A percentile compares a stretch with the other conserved stretches of the same genome.
phyloP scores from a whole-genome alignment of 2,888 invertebrate genomes.

The Perizoma affinitatum region DNA sequence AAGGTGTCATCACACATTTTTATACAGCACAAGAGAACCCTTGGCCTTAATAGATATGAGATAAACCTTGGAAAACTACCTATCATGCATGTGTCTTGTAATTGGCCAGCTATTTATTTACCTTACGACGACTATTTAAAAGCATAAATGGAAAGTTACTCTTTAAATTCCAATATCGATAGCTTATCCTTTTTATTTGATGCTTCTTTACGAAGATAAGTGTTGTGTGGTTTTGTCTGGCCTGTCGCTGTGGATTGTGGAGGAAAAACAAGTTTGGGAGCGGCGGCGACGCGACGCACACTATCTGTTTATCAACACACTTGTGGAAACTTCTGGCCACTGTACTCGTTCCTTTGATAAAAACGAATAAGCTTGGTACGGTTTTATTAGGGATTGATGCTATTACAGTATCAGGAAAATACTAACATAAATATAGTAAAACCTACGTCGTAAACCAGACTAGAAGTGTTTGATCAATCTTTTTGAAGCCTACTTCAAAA shows the following conservation, averaged over 20 bases:
- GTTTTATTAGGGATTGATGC: constrained; percentile 15
- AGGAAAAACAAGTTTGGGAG: constrained; percentile 55
- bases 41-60: constrained; percentile 36
- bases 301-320: constrained; percentile 59
- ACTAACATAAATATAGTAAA: not conserved
- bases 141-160: constrained; percentile 37
- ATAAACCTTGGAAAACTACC: constrained; percentile 29
- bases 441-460: not conserved
- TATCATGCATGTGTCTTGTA: constrained; percentile 4
- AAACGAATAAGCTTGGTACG: constrained; percentile 44
- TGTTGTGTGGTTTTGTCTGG: constrained; percentile 32
- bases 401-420: not conserved
- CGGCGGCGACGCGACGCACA: constrained; percentile 34
- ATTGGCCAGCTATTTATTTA: constrained; percentile 7
- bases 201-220: constrained; percentile 33
- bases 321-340: constrained; percentile 71
- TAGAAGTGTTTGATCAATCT: not conserved
- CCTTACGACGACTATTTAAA: not conserved
- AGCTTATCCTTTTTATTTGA: constrained; percentile 28
- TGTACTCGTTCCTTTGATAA: constrained; percentile 45
- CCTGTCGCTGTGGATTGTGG: constrained; percentile 35
- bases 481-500: too few species aligned
- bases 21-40: constrained; percentile 22
- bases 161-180: constrained; percentile 33
- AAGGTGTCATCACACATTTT: not conserved